phyloP scores from a whole-genome alignment of 2,797 vertebrate genomes.

The Sebastes matsubarae region DNA sequence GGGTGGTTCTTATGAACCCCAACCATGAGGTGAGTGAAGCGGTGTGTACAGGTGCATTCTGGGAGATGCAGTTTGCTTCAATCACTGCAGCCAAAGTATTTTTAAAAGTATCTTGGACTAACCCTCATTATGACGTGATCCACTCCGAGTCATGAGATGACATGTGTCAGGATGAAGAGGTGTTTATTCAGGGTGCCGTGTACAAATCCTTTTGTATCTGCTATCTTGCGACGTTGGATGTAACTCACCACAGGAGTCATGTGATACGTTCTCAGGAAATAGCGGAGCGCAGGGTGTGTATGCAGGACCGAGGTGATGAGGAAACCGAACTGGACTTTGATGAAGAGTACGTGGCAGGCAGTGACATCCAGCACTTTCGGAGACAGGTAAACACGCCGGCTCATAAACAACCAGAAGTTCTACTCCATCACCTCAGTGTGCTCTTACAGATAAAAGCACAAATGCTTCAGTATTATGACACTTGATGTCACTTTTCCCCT shows the following conservation, averaged over 20 bases:
- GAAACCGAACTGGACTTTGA: conserved; percentile 77
- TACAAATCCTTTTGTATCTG: neutral
- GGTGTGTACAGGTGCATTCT: neutral
- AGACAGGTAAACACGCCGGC: conserved; percentile 71
- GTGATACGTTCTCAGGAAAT: neutral
- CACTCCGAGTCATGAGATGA: no score
- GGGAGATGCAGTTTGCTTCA: neutral
- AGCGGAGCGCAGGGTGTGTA: conserved; percentile 78
- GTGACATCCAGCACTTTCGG: conserved; percentile 69
- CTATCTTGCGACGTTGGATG: neutral
- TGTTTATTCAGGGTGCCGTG: neutral
- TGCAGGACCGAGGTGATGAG: conserved; percentile 62
- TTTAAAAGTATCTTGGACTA: no score
- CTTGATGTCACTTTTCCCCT: conserved; percentile 17
- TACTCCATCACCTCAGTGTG: neutral
- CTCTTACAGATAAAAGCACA: neutral
- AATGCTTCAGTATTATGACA: neutral
- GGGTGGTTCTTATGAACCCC: conserved; percentile 80
- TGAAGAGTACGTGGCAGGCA: conserved; percentile 72
- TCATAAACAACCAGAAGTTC: neutral
- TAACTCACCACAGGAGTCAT: neutral
- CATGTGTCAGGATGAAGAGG: neutral
- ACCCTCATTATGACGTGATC: neutral
- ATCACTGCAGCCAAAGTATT: neutral
- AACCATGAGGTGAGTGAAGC: conserved; percentile 78